These are phyloP conservation scores for Polypterus bichir DNA, from an alignment of 2,113 vertebrate genomes.

Conservation along the genomic window DNA sequence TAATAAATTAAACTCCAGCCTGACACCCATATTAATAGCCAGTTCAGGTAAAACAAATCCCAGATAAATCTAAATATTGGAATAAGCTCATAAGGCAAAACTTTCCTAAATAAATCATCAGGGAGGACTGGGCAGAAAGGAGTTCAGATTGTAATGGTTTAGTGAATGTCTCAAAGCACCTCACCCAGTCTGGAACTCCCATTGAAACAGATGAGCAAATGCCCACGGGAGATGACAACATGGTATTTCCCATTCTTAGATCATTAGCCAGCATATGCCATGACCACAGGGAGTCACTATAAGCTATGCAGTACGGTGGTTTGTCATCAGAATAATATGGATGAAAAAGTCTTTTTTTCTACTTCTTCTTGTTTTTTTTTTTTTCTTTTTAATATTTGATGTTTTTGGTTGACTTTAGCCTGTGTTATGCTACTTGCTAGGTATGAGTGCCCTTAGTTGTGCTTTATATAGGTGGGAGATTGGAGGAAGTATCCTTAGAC, in stretches of 20 bases:
- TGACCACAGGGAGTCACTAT: conserved; percentile 68
- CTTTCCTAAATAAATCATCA: conserved; percentile 43
- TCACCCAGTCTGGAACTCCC: conserved; percentile 64
- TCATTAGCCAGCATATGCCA: conserved; percentile 80
- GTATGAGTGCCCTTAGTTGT: too few species aligned
- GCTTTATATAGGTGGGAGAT: too few species aligned
- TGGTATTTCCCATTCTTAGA: conserved; percentile 69
- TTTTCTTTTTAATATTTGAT: not conserved
- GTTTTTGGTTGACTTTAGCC: not conserved
- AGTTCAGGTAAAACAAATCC: too few species aligned
- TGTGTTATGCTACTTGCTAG: too few species aligned
- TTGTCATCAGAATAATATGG: conserved; percentile 53
- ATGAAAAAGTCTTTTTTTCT: not conserved
- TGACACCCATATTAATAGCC: too few species aligned
- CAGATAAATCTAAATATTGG: too few species aligned
- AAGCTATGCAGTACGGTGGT: conserved; percentile 61
- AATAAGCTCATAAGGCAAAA: too few species aligned
- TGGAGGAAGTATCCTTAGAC: too few species aligned
- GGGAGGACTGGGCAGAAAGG: conserved; percentile 50
- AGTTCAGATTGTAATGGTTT: conserved; percentile 59
- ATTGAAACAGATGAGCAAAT: conserved; percentile 65
- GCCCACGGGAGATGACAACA: conserved; percentile 70
- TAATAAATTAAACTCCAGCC: too few species aligned
- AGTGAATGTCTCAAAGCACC: conserved; percentile 66
- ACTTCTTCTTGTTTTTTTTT: not conserved